Base-by-base conservation (phyloP, 2,888 invertebrate genomes). In the Rhyacophila evoluta region DNA sequence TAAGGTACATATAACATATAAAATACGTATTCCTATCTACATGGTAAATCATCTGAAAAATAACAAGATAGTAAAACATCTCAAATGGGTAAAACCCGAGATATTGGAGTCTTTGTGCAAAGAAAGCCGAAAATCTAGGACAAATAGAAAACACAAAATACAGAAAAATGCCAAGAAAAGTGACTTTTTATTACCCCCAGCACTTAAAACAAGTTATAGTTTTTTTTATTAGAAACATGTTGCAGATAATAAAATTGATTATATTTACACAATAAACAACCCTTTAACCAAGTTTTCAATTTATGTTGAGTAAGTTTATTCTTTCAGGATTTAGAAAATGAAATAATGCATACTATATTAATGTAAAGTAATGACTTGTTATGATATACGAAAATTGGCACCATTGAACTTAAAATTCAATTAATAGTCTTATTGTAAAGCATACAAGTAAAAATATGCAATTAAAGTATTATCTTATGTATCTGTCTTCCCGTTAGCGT, bases 51-150 rank as follows among this genome's bases (percentile, higher is more conserved):
- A 75, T 75, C 68, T 68, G 33, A 15, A 68, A 69, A 75, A 75
- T 75, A 75, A 75, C 69, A 38, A 75, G 69, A 75, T 28, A 75
- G 69, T 75, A 75, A 75, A 75, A 69, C 75, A 55, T 55, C 55
- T 55, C 55, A 19, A 55, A 55, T 19, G 55, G 55, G 12, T 55
- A 55, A 55, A 55, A 55, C 19, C 55, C 19, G 55, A 55, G 55
- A 55, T 55, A 55, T 55, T 55, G 55, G 55, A 19, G 55, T 55
- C 55, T 55, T 55, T 55, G 25, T 15, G 55, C 25, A 19, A 55
- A 55, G 55, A 55, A 55, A 55, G 55, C 55, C 55, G 8, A 55
- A 55, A 55, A 55, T 55, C 55, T 55, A 55, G 55, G 25, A 55
- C 55, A 55, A 55, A 55, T 19, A 55, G 19, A 19, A 10, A 55